These are phyloP conservation scores for Balearica regulorum DNA, from an alignment of 2,797 vertebrate species.

Conservation along the genomic window DNA sequence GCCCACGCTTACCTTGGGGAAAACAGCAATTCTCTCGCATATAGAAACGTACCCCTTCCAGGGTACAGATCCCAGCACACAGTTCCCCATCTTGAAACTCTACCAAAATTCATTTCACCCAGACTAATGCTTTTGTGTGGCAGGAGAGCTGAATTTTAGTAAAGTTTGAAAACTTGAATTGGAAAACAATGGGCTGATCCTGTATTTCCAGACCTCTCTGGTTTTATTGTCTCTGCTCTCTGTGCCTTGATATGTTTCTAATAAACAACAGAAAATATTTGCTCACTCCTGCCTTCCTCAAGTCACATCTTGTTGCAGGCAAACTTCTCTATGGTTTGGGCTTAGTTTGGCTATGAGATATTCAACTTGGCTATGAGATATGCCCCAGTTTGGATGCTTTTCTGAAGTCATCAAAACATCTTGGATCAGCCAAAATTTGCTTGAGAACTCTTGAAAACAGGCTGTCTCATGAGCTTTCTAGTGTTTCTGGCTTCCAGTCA, in stretches of 20 bases:
- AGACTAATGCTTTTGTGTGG: neutral
- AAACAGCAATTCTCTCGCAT: neutral
- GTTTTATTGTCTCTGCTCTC: neutral
- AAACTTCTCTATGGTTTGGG: neutral
- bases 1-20: neutral
- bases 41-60: neutral
- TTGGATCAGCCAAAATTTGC: conserved; percentile 30
- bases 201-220: neutral
- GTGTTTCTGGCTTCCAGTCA: conserved; percentile 41
- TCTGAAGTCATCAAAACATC: conserved; percentile 25
- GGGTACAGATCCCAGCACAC: neutral
- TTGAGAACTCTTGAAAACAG: conserved; percentile 37
- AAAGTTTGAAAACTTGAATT: neutral
- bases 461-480: conserved; percentile 44
- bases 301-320: neutral
- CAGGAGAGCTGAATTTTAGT: neutral
- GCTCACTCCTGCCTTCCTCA: neutral
- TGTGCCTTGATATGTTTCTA: neutral
- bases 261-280: neutral
- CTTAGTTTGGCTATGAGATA: neutral
- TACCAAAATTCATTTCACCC: neutral
- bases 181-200: neutral
- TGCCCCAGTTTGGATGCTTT: neutral
- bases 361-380: neutral
- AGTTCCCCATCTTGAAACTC: neutral